Conservation (phyloP, 2,797 vertebrate genomes). For the Morus bassanus region DNA sequence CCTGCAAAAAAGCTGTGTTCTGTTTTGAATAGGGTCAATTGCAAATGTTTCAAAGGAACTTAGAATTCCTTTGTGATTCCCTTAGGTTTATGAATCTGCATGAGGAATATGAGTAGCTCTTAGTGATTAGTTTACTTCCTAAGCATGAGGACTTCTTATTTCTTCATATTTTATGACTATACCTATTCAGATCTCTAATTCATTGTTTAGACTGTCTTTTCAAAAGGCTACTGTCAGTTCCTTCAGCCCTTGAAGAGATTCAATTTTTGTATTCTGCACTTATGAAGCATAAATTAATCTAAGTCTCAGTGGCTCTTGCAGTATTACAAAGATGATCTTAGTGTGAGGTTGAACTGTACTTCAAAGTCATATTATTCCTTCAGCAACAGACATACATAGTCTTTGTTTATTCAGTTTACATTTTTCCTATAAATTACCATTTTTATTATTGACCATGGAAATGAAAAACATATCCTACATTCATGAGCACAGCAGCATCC, state of each 20-base stretch:
- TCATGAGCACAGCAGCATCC: background rate
- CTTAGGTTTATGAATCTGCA: background rate
- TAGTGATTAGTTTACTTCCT: background rate
- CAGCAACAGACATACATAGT: background rate
- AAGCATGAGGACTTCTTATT: background rate
- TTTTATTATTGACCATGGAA: background rate
- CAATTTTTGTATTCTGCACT: background rate
- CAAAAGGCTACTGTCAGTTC: background rate
- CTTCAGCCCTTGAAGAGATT: background rate
- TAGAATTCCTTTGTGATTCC: background rate
- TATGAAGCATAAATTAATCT: background rate
- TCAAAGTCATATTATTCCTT: background rate
- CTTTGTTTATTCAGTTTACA: background rate
- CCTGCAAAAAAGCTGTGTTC: background rate
- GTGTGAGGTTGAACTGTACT: background rate
- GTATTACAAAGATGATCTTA: background rate
- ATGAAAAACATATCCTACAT: background rate
- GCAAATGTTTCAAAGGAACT: background rate
- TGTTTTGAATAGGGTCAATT: background rate
- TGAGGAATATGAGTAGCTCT: background rate
- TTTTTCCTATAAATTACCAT: background rate
- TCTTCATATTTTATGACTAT: background rate
- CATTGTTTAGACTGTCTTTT: background rate
- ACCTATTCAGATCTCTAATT: background rate
- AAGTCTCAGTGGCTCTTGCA: background rate